Percentiles rank a stretch among this genome's conserved stretches.
Conservation (phyloP, 1,140 invertebrate genomes). For the Papilio dardanus region DNA sequence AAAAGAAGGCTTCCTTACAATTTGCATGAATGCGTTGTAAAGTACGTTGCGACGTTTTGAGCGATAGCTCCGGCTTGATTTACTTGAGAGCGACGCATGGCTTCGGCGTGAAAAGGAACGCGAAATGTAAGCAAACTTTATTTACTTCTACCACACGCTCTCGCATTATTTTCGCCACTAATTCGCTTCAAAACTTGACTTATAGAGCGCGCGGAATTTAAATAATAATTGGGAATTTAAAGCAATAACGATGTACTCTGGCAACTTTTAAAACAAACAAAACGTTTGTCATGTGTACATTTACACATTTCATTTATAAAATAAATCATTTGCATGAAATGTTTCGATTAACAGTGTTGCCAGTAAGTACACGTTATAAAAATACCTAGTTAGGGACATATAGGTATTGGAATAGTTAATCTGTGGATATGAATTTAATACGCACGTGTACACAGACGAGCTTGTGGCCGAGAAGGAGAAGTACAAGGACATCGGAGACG, state of each 20-base stretch:
- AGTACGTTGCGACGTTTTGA: conserved; percentile 47
- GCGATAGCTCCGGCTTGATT: conserved; percentile 52
- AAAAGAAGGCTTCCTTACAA: conserved; percentile 47
- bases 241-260: conserved; percentile 11
- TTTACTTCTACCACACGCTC: conserved; percentile 41
- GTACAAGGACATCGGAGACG: conserved; percentile 99
- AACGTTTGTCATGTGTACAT: conserved; percentile 17
- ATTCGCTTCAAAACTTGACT: conserved; percentile 60
- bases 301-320: conserved; percentile 18
- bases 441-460: conserved; percentile 91
- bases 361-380: conserved; percentile 27
- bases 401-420: not conserved
- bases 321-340: conserved; percentile 15
- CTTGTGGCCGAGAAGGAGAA: conserved; percentile 99
- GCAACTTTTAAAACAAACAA: conserved; percentile 1
- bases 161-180: conserved; percentile 54
- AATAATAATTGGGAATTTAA: not conserved
- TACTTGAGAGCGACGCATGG: conserved; percentile 69
- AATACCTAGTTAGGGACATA: not conserved
- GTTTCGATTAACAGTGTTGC: conserved; percentile 9
- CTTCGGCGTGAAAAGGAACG: conserved; percentile 73
- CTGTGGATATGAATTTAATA: conserved; percentile 32
- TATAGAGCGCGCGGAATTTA: conserved; percentile 39
- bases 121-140: conserved; percentile 76
- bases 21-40: conserved; percentile 52